A percentile compares a stretch with the other conserved stretches of the same genome.
These are phyloP conservation scores for Lacerta agilis DNA, from an alignment of 2,797 vertebrate species.

Conservation along the genomic window DNA sequence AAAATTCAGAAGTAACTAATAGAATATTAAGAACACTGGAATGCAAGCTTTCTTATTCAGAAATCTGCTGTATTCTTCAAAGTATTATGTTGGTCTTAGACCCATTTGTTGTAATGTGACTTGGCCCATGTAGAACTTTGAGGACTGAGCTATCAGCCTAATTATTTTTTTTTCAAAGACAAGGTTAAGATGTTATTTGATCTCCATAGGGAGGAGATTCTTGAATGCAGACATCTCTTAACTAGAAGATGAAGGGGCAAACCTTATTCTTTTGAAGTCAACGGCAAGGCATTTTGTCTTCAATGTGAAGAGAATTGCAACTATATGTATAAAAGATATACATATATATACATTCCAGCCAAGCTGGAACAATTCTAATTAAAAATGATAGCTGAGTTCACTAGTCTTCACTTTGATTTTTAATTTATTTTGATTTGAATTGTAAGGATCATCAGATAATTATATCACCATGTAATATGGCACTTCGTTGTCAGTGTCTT, in stretches of 20 bases:
- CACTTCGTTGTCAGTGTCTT: not conserved
- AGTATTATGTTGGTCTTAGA: not conserved
- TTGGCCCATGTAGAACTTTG: not conserved
- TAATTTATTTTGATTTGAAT: conserved; percentile 3
- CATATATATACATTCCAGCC: not conserved
- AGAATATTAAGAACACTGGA: not conserved
- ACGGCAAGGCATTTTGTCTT: not conserved
- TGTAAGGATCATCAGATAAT: not conserved
- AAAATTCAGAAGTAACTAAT: not conserved
- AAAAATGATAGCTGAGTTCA: not conserved
- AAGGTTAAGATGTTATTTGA: conserved; percentile 23
- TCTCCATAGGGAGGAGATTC: conserved; percentile 3
- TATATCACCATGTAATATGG: not conserved
- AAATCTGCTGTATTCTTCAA: not conserved
- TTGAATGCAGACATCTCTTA: not conserved
- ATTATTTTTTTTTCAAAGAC: conserved; percentile 7
- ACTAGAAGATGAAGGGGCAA: conserved; percentile 1
- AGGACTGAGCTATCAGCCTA: not conserved
- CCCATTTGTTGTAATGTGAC: not conserved
- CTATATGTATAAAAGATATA: conserved; percentile 1
- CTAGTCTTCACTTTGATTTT: not conserved
- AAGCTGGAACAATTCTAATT: not conserved
- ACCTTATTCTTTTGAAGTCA: not conserved
- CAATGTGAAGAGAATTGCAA: not conserved
- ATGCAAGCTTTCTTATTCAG: not conserved